phyloP scores from a whole-genome alignment of 2,888 invertebrate species.

The Caenorhabditis panamensis region DNA sequence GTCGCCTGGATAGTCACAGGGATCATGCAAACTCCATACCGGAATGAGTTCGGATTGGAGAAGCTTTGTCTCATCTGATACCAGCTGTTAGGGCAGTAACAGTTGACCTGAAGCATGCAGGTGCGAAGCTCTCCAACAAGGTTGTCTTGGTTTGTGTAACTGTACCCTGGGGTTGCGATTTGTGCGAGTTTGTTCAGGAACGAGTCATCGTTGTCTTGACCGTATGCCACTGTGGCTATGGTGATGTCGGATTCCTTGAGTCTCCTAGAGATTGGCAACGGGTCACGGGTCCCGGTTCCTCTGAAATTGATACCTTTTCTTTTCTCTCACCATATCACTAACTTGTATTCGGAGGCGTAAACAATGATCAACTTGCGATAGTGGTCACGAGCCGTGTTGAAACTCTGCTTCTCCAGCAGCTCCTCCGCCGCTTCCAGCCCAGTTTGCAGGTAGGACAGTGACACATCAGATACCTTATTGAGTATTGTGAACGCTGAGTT shows the following conservation, averaged over 20 bases:
- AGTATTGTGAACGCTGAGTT: background rate
- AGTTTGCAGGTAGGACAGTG: conserved; percentile 4
- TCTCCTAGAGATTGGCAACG: conserved; percentile 7
- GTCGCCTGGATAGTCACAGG: background rate
- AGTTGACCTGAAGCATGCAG: conserved; percentile 33
- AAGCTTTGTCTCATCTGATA: conserved; percentile 13
- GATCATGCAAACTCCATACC: conserved; percentile 29
- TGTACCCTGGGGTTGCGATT: conserved; percentile 19
- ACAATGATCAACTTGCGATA: conserved; percentile 49
- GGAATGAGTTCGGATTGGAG: background rate
- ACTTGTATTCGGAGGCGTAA: conserved; percentile 53
- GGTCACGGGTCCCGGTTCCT: conserved; percentile 2
- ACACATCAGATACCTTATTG: background rate
- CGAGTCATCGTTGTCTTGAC: conserved; percentile 4
- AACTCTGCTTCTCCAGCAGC: conserved; percentile 20
- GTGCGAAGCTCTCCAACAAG: background rate
- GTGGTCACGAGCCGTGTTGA: conserved; percentile 25
- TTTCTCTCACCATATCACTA: background rate
- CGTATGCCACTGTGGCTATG: conserved; percentile 24
- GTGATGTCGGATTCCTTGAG: conserved; percentile 13
- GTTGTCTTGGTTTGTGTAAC: background rate
- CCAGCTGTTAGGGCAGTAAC: conserved; percentile 52
- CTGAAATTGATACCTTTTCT: no score
- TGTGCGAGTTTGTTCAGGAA: background rate
- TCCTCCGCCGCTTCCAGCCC: conserved; percentile 42